Base-by-base conservation (phyloP, 92 coral and sea anemone species). In the Montipora capitata region DNA sequence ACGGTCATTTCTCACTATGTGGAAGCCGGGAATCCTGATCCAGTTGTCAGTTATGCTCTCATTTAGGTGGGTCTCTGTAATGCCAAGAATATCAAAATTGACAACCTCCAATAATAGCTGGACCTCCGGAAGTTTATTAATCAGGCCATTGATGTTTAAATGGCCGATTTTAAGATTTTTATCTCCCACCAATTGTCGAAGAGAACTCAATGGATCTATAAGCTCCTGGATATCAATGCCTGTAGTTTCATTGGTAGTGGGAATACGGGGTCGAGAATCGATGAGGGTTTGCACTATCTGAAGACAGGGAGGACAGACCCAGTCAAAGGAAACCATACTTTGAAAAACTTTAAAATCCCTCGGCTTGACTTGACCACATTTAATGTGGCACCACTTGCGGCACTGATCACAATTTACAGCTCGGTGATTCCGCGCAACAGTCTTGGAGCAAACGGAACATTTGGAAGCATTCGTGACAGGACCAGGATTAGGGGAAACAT, bases 331-430 rank as follows among this genome's bases (percentile, higher is more conserved):
- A 15, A 14, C 40, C 14, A 48, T 16, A 14, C 2, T 62, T n/a
- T 45, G 74, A 59, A 78, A 15, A 51, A 51, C 65, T 35, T 79
- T 56, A 38, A 77, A 68, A 14, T 68, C 38, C 2, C 73, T 69
- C 10, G 91, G 91, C 82, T 64, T 17, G 76, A 87, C 67, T 51
- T 68, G 18, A 5, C 87, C 92, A 51, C 92, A 81, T 74, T 88
- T 88, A 40, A 88, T 88, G 76, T 80, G 85, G 69, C 57, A 35
- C 39, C 76, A 39, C 18, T 20, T 17, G 10, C 17, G 27, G 39
- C 85, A 80, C 16, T 17, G 27, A 39, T 42, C 76, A 66, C 63
- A 80, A 8, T 18, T 17, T 7, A 80, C 35, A 39, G 75, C 27
- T 7, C 85, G 85, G 57, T 66, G 85, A 65, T 80, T 65, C 44